Percentiles rank a stretch among this genome's conserved stretches.
phyloP scores from a whole-genome alignment of 2,797 vertebrate species.

The Dicrostonyx torquatus region DNA sequence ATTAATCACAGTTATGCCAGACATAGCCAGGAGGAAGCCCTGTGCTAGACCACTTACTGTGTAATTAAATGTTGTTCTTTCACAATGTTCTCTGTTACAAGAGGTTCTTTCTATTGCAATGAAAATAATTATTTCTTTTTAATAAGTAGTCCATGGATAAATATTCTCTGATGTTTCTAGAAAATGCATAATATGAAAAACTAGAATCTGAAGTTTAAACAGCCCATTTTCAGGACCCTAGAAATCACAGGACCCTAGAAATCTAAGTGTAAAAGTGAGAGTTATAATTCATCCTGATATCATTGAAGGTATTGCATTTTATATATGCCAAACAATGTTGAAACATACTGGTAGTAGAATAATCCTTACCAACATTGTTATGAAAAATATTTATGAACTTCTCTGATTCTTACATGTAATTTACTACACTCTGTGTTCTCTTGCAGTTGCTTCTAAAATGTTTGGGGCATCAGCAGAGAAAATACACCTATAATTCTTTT shows the following conservation, averaged over 20 bases:
- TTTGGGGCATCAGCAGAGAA: not conserved
- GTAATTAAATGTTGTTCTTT: slow-evolving; percentile 72
- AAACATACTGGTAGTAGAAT: not conserved
- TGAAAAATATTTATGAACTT: not conserved
- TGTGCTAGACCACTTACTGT: slow-evolving; percentile 23
- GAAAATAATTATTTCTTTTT: slow-evolving; percentile 57
- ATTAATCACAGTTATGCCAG: slow-evolving; percentile 54
- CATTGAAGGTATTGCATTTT: not conserved
- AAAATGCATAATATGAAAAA: slow-evolving; percentile 1
- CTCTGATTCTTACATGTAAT: not conserved
- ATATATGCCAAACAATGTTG: not conserved
- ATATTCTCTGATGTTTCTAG: not conserved
- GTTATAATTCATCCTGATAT: not conserved
- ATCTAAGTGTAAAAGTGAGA: not conserved
- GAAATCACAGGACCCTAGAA: not conserved
- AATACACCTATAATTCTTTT: not conserved
- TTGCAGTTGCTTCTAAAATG: not conserved
- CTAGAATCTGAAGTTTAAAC: not conserved
- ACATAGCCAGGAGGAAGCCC: not conserved
- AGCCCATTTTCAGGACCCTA: not conserved
- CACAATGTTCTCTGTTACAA: not conserved
- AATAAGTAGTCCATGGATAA: not conserved
- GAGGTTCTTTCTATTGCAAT: slow-evolving; percentile 39
- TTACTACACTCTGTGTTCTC: not conserved
- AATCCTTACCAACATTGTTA: not conserved